These are phyloP conservation scores for Channa striata DNA, from an alignment of 2,797 vertebrate genomes.

Conservation along the genomic window DNA sequence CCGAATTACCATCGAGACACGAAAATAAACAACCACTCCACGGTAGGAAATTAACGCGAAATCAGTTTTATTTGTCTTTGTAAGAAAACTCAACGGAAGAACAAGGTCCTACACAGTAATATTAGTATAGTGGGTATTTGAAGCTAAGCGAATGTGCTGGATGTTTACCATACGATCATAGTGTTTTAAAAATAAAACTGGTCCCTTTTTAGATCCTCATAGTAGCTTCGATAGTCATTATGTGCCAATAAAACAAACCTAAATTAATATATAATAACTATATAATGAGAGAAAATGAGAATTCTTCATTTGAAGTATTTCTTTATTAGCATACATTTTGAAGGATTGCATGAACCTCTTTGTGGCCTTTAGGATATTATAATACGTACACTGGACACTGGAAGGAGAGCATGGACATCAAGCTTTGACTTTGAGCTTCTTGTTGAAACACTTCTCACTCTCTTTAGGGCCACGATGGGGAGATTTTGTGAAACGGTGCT, in stretches of 20 bases:
- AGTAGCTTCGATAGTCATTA: neutral
- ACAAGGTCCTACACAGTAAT: neutral
- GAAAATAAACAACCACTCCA: neutral
- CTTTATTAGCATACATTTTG: neutral
- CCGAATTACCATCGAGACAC: neutral
- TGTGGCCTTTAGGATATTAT: neutral
- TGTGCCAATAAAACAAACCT: neutral
- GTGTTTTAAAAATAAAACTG: neutral
- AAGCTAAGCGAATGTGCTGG: neutral
- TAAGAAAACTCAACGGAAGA: neutral
- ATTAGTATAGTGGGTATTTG: neutral
- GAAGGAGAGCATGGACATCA: no score
- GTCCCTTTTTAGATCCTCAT: neutral
- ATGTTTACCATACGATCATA: neutral
- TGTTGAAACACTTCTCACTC: neutral
- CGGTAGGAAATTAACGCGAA: constrained; percentile 34
- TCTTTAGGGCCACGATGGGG: constrained; percentile 66
- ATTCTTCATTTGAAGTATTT: no score
- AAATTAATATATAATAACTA: neutral
- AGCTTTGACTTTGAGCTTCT: constrained; percentile 4
- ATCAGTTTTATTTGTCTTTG: neutral
- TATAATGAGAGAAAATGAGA: neutral
- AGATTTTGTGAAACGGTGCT: constrained; percentile 37
- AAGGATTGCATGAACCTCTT: neutral
- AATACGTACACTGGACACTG: neutral